Evolutionary conservation across 2,113 vertebrate species (phyloP), one percentile per base, ranked within the genome.

Genomic region (Myotis lucifugus): DNA sequence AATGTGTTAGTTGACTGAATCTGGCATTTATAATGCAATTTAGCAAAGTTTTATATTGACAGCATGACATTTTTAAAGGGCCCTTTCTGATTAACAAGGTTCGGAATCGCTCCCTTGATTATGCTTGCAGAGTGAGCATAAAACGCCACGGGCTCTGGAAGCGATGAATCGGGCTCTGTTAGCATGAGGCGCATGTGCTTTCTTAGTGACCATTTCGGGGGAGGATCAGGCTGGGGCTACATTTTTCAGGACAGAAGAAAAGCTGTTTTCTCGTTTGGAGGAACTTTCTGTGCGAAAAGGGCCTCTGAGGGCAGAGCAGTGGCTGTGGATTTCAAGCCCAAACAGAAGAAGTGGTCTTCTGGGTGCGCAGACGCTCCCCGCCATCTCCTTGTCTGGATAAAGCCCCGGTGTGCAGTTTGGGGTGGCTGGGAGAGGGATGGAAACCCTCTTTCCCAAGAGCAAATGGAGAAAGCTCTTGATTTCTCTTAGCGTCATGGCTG

Each of bases 31-130:
- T 97, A 97, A 97, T 97, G 96, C 95, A 96, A 88, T 98, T 98
- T 97, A 96, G 93, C 97, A 95, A 98, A 98, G 97, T 98, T 98
- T 97, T 98, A 97, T 98, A 98, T 90, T 90, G 90, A 98, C 97
- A 97, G 95, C 93, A 77, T 46, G 88, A 98, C 96, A 97, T 97
- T 96, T 98, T 98, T 98, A 97, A 98, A 98, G 97, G 97, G 96
- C 90, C 85, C 81, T 96, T 96, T 97, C 96, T 98, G 98, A 98
- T 98, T 98, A 98, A 98, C 97, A 98, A 97, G 97, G 97, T 95
- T 98, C 87, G 87, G 93, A 98, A 98, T 97, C 97, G 69, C 96
- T 98, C 98, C 97, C 97, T 85, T 97, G 97, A 96, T 97, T 98
- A 96, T 64, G 84, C 97, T 98, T 95, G 92, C 85, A 73, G 97